Evolutionary conservation across 2,113 vertebrate species (phyloP), one percentile per base, ranked within the genome.

Genomic region (Sterna hirundo): DNA sequence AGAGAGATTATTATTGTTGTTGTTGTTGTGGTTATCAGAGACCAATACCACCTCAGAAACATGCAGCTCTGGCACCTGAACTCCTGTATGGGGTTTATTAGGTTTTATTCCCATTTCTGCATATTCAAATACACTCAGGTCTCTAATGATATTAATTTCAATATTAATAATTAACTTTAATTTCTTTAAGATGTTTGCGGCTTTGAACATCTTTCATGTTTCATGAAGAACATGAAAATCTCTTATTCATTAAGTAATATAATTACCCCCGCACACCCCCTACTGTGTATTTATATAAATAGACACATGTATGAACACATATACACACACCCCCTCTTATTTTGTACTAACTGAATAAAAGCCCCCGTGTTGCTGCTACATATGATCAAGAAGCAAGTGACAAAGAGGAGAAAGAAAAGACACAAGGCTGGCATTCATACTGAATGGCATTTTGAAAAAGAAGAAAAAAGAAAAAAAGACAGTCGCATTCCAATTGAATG

Each of bases 361-460:
- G 9, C 9, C 5, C 2, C 15, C 27, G 54, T 12, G 15, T 15
- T 61, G 23, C 54, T 80, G 49, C n/a, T 80, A 57, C 29, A n/a
- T 17, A 27, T 40, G 17, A 88, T 25, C 44, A 84, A 79, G 60
- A 62, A 82, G 26, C 14, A 71, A 82, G 74, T 11, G 10, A 44
- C 51, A 51, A 83, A 69, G 15, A 54, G 42, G 8, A 75, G 9
- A 11, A 88, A 66, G 21, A 70, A 7, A 26, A 80, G 77, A 76
- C 34, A 75, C 34, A 94, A 94, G 68, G 47, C 70, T 77, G 10
- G 25, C 68, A 93, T 93, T 90, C 76, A 88, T 40, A 61, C 8
- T 16, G 60, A 72, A 85, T 42, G 22, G 25, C 26, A 69, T 68
- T 79, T 18, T 12, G 47, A 42, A 36, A 30, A 49, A 22, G 26